Conservation (phyloP, 2,113 vertebrate genomes). For the Nesospiza acunhae region DNA sequence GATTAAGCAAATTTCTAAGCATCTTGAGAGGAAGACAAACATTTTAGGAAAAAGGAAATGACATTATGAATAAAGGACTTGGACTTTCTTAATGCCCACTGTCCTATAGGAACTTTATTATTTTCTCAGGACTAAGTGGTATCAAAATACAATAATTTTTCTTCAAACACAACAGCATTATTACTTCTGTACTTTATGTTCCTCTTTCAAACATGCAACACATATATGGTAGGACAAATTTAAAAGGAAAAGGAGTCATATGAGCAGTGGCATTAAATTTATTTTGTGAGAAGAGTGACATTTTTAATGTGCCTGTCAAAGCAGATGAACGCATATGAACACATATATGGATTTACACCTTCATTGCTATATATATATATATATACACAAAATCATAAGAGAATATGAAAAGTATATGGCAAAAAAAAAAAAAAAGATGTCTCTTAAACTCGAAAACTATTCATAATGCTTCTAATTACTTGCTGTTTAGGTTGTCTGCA, state of each 20-base stretch:
- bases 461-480: background rate
- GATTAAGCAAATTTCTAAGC: background rate
- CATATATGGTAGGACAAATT: background rate
- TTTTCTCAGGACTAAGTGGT: background rate
- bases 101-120: background rate
- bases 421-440: rapidly evolving
- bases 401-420: background rate
- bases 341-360: background rate
- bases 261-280: background rate
- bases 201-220: background rate
- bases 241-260: background rate
- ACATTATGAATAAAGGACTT: background rate
- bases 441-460: background rate
- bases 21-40: background rate
- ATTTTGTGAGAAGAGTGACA: background rate
- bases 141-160: background rate
- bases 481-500: background rate
- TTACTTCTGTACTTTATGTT: background rate
- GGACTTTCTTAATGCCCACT: background rate
- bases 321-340: background rate
- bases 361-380: background rate
- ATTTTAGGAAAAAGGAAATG: background rate
- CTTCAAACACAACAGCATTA: background rate
- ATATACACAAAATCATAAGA: background rate
- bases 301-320: background rate